Base-by-base conservation (phyloP, 2,888 invertebrate species). In the Lasioglossum calceatum region DNA sequence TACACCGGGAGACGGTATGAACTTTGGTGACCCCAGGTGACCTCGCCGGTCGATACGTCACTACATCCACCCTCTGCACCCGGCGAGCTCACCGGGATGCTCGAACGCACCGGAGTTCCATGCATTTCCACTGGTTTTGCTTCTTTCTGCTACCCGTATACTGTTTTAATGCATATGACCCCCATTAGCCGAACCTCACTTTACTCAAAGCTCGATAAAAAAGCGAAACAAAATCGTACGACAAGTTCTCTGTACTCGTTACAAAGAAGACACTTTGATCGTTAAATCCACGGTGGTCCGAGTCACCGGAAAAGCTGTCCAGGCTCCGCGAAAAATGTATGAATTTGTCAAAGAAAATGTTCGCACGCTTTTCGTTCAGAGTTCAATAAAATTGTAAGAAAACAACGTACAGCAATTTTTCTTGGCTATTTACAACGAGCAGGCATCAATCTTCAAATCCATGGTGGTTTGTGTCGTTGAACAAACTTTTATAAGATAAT, bases 11-110 rank as follows among this genome's bases (percentile, higher is more conserved):
- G 92, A 91, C 74, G 91, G 91, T 92, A 91, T 94, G 94, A 94
- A 94, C 94, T 94, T 94, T 93, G 91, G 93, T 94, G 94, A 94
- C 94, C 94, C 89, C 93, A 79, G 91, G 90, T 94, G 94, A 94
- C 94, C 94, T 92, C 94, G 91, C 78, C 92, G 94, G 92, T 94
- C 94, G 94, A 94, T 94, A 94, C 93, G 93, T 93, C 92, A 94
- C 93, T 93, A 92, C 87, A 88, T 90, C 87, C 91, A 88, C 89
- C 88, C 87, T 82, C 87, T 81, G 83, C 87, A 61, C 87, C 84
- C 83, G 77, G 78, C 76, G 85, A 80, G 85, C 85, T 86, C 84
- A 75, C 84, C 83, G 79, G 86, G 77, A 70, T 50, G 82, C 87
- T 86, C 85, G 84, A 77, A 87, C 85, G 81, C 88, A 87, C 79